Base-by-base conservation (phyloP, 2,113 vertebrate genomes). In the Lates calcarifer region DNA sequence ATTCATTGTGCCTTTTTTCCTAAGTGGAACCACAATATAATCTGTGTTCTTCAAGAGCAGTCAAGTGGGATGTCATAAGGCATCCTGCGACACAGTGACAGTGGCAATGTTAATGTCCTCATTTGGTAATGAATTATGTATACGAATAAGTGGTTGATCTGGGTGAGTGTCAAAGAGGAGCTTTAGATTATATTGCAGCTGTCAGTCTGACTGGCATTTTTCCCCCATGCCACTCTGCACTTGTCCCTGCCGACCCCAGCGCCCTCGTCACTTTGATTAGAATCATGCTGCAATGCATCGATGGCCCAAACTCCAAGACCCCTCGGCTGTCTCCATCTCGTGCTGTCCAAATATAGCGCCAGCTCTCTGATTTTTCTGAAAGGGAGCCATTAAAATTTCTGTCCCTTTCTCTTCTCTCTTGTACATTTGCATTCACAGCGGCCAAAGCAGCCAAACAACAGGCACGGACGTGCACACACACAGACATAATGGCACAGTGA, bases 91-190 rank as follows among this genome's bases (percentile, higher is more conserved):
- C 14, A 14, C 79, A 3, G 22, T 20, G 11, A 77, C 62, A 65
- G n/a, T 12, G 45, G 18, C 35, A 58, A 31, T 78, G 73, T 77
- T 85, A 74, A 90, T 68, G 82, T 75, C 58, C 53, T 83, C 63
- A 75, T 87, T 81, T 72, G 53, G 26, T 43, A 24, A 83, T 89
- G 76, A 86, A 90, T 92, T 85, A 88, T 92, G 86, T 79, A 90
- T 85, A 57, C 33, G 74, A 7, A 75, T 85, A 87, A 85, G 86
- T 78, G 66, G 64, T 63, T 80, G 87, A 89, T 91, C 77, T 24
- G 58, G 39, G 58, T 43, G 81, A 70, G 86, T 87, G 88, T 89
- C 81, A 79, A 49, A 74, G 61, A 78, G 79, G 67, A 65, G 71
- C 67, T 74, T 83, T 80, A 83, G 66, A 89, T 87, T 33, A 84